Percentiles rank a stretch among this genome's conserved stretches.
Conservation (phyloP, 2,113 vertebrate species). For the Engraulis encrasicolus region DNA sequence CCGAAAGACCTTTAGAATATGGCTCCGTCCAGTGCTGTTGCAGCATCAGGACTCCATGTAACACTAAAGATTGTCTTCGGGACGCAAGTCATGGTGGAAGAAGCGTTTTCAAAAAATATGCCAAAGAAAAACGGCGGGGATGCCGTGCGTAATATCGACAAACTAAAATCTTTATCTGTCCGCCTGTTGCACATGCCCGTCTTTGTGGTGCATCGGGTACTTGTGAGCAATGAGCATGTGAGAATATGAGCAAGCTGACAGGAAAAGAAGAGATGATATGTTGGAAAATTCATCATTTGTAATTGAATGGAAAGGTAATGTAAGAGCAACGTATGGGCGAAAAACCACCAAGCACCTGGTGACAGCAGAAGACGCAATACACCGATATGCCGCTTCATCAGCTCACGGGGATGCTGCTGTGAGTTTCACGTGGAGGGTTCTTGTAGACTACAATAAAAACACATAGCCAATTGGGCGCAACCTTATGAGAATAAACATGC, state of each 20-base stretch:
- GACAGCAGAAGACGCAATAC: background rate
- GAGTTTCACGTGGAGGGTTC: background rate
- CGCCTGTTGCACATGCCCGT: background rate
- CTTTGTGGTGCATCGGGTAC: background rate
- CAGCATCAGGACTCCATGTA: background rate
- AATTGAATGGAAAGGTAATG: background rate
- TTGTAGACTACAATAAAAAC: slow-evolving; percentile 2
- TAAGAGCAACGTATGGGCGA: background rate
- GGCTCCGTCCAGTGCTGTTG: too few species aligned
- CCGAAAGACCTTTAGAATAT: too few species aligned
- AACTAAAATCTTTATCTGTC: background rate
- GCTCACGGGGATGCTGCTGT: background rate
- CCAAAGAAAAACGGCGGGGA: background rate
- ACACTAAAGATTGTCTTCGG: background rate
- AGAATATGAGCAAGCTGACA: background rate
- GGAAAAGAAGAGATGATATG: background rate
- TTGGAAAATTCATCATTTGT: background rate
- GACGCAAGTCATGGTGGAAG: background rate
- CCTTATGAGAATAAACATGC: background rate
- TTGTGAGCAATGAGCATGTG: background rate
- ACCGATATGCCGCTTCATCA: slow-evolving; percentile 12
- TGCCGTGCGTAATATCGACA: background rate
- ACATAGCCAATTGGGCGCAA: background rate
- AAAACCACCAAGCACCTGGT: background rate
- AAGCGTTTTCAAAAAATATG: background rate